Percentiles rank a stretch among this genome's conserved stretches.
Conservation (phyloP, 2,797 vertebrate genomes). For the Allobates femoralis region DNA sequence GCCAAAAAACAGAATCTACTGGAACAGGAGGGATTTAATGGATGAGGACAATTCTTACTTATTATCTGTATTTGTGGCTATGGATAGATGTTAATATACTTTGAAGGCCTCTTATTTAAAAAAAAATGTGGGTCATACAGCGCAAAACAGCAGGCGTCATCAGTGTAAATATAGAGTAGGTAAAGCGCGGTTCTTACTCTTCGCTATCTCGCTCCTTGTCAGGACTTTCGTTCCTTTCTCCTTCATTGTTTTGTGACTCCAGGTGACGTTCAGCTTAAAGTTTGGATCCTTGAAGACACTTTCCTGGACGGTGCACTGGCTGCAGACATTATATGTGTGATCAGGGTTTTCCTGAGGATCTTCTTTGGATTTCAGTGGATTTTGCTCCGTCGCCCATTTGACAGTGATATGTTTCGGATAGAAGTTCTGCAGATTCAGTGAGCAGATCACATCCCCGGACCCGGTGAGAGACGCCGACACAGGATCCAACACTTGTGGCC, state of each 20-base stretch:
- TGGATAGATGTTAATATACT: too few relatives aligned
- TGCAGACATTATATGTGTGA: constrained; percentile 8
- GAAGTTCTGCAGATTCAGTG: constrained; percentile 5
- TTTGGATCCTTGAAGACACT: background rate
- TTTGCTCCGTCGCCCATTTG: background rate
- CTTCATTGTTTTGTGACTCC: constrained; percentile 41
- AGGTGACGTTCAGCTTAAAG: constrained; percentile 2
- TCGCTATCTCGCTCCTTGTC: constrained; percentile 18
- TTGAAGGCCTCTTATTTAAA: too few relatives aligned
- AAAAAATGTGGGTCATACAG: background rate
- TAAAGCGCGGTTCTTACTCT: background rate
- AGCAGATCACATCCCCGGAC: constrained; percentile 7
- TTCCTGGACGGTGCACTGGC: background rate
- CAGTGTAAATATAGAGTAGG: background rate
- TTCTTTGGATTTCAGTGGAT: background rate
- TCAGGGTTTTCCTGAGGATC: background rate
- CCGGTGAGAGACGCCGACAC: background rate
- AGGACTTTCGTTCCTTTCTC: background rate
- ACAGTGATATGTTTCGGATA: constrained; percentile 23
- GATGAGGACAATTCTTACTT: too few relatives aligned
- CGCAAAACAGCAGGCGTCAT: too few relatives aligned
- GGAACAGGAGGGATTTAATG: too few relatives aligned
- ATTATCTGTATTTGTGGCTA: too few relatives aligned
- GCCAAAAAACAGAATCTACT: too few relatives aligned
- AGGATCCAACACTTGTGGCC: constrained; percentile 1